Conservation (phyloP, 1,140 invertebrate genomes). For the Pygmarrhopalites habei region DNA sequence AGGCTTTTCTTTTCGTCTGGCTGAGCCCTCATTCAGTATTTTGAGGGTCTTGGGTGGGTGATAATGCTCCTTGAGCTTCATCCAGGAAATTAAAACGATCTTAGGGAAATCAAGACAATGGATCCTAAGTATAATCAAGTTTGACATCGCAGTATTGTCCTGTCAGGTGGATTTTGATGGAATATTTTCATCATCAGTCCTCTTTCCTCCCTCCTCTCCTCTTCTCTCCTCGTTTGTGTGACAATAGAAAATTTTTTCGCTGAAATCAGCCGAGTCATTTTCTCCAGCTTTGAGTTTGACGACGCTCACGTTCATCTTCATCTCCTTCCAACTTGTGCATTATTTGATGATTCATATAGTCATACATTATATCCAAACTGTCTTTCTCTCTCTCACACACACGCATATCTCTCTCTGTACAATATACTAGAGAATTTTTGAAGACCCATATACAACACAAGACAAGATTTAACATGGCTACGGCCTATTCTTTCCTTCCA, state of each 20-base stretch:
- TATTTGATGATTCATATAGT: too few species aligned
- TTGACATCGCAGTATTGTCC: constrained; percentile 38
- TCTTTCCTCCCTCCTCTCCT: neutral
- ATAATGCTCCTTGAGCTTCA: neutral
- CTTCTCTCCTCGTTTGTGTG: neutral
- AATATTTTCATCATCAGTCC: constrained; percentile 22
- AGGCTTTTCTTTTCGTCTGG: too few species aligned
- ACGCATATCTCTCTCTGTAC: too few species aligned
- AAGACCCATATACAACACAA: too few species aligned
- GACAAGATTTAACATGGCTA: too few species aligned
- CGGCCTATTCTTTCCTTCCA: too few species aligned
- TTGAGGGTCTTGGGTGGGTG: too few species aligned
- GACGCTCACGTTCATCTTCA: constrained; percentile 1
- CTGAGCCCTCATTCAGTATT: too few species aligned
- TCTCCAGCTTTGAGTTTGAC: too few species aligned
- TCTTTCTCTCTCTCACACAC: too few species aligned
- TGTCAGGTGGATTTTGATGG: constrained; percentile 36
- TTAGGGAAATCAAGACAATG: constrained; percentile 29
- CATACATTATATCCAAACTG: too few species aligned
- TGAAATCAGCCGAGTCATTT: constrained; percentile 33
- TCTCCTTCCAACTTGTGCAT: neutral
- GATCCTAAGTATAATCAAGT: constrained; percentile 34
- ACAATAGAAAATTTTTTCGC: constrained; percentile 26
- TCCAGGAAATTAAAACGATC: constrained; percentile 26
- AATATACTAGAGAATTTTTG: too few species aligned